A percentile compares a stretch with the other conserved stretches of the same genome.
These are phyloP conservation scores for Callocephalon fimbriatum DNA, from an alignment of 2,113 vertebrate species.

Conservation along the genomic window DNA sequence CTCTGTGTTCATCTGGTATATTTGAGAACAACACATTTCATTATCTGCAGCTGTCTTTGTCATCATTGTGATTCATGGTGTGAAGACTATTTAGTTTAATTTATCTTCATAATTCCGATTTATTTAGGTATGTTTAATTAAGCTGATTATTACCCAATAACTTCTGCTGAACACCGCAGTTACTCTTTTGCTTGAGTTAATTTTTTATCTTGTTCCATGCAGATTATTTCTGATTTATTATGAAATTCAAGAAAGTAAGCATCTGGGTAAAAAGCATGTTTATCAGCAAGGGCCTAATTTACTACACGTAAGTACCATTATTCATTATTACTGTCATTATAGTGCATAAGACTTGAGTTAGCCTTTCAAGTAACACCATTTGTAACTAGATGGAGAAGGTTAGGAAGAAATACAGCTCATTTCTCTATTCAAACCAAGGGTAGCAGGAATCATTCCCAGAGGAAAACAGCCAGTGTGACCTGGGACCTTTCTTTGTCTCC, in stretches of 20 bases:
- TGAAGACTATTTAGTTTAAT: neutral
- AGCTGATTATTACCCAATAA: conserved; percentile 39
- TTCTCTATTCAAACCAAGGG: conserved; percentile 68
- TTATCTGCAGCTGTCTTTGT: neutral
- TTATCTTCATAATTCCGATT: conserved; percentile 32
- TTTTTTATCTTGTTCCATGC: conserved; percentile 51
- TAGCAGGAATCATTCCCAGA: conserved; percentile 44
- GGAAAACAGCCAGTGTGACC: neutral
- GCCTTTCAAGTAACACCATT: conserved; percentile 76
- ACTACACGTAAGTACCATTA: conserved; percentile 73
- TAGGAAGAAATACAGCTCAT: conserved; percentile 67
- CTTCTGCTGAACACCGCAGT: conserved; percentile 61
- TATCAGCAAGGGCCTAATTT: conserved; percentile 69
- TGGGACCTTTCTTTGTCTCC: neutral
- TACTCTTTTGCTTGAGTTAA: conserved; percentile 66
- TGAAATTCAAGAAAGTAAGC: conserved; percentile 69
- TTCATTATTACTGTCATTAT: conserved; percentile 76
- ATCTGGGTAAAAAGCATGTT: conserved; percentile 68
- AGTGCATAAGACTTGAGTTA: conserved; percentile 74
- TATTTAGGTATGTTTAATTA: conserved; percentile 51
- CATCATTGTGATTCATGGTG: neutral
- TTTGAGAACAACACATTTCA: neutral
- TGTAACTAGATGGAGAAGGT: conserved; percentile 56
- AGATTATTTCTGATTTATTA: conserved; percentile 75
- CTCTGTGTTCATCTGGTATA: neutral